phyloP scores from a whole-genome alignment of 2,797 vertebrate species.

The Sebastiscus tertius region DNA sequence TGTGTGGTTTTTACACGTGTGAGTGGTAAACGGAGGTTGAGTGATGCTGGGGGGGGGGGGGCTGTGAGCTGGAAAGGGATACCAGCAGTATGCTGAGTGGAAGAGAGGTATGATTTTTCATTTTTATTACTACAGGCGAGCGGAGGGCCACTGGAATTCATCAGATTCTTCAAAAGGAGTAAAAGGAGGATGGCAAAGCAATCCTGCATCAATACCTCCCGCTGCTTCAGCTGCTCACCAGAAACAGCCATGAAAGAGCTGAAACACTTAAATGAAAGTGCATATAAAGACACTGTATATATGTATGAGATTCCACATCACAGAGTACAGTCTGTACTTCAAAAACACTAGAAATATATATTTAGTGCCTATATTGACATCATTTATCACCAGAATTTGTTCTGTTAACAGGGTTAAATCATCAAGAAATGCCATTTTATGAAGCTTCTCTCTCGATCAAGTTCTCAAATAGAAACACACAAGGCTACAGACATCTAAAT shows the following conservation, averaged over 20 bases:
- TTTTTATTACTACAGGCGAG: not conserved
- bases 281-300: not conserved
- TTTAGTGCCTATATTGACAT: not conserved
- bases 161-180: slow-evolving; percentile 6
- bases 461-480: not conserved
- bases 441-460: not conserved
- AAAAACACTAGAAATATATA: not conserved
- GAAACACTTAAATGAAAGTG: not conserved
- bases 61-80: not conserved
- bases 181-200: slow-evolving; percentile 9
- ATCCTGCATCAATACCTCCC: not conserved
- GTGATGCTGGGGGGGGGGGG: not conserved
- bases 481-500: not conserved
- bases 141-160: not conserved
- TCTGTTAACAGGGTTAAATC: not conserved
- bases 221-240: not conserved
- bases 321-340: not conserved
- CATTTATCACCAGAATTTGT: not conserved
- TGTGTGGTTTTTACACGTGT: not conserved
- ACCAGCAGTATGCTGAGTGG: not conserved
- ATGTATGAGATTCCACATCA: not conserved
- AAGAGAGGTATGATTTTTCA: not conserved
- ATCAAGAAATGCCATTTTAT: not conserved
- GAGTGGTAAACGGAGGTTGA: not conserved
- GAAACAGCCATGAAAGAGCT: not conserved